Conservation (phyloP, 1,140 invertebrate species). For the Dryas iulia region DNA sequence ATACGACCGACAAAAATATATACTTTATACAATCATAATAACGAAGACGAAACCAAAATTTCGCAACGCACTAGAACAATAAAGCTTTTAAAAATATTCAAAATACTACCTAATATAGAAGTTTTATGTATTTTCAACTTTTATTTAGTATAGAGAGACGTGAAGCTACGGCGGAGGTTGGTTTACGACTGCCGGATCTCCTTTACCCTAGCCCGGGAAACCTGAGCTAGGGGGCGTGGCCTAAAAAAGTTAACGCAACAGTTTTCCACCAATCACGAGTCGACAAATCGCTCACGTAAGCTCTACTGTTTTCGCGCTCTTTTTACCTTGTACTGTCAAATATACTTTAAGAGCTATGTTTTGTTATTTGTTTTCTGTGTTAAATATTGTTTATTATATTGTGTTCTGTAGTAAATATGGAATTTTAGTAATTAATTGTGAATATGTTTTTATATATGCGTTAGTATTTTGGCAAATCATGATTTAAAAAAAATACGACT, state of each 20-base stretch:
- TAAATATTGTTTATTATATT: background rate
- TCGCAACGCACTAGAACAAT: background rate
- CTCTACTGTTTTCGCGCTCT: conserved; percentile 8
- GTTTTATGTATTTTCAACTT: conserved; percentile 1
- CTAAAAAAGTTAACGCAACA: background rate
- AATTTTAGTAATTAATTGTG: too few relatives aligned
- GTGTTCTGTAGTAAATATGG: too few relatives aligned
- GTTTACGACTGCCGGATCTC: conserved; percentile 1
- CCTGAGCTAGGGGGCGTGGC: background rate
- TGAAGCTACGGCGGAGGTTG: background rate
- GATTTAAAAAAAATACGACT: too few relatives aligned
- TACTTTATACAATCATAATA: too few relatives aligned
- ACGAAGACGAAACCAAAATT: too few relatives aligned
- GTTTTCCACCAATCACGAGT: conserved; percentile 6
- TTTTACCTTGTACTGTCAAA: conserved; percentile 5
- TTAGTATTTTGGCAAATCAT: too few relatives aligned
- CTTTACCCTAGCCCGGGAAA: conserved; percentile 8
- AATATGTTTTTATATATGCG: too few relatives aligned
- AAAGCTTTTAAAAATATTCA: background rate
- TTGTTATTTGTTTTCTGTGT: background rate
- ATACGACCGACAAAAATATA: background rate
- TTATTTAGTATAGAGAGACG: background rate
- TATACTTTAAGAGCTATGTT: background rate
- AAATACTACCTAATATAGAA: background rate
- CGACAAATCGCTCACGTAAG: background rate